Conservation (phyloP, 1,140 invertebrate genomes). For the Drosophila burlai region DNA sequence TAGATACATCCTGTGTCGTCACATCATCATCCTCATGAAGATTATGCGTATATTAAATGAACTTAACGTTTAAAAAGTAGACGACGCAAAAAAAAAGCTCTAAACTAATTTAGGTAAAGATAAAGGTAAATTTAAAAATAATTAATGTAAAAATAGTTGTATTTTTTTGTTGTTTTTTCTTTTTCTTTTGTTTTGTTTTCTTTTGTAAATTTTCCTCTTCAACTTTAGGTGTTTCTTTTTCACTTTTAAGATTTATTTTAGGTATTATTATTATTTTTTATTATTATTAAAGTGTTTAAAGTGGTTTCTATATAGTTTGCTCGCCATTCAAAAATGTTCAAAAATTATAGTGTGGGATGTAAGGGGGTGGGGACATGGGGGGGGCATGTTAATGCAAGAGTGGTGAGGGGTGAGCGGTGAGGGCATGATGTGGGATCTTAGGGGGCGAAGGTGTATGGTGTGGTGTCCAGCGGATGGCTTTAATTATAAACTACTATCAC, state of each 20-base stretch:
- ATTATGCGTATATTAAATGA: conserved; percentile 61
- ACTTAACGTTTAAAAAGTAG: conserved; percentile 71
- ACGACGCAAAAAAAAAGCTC: conserved; percentile 72
- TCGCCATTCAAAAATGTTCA: conserved; percentile 57
- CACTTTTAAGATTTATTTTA: conserved; percentile 31
- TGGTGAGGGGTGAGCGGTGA: not conserved
- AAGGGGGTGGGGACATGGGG: not conserved
- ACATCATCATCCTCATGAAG: conserved; percentile 46
- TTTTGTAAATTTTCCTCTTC: conserved; percentile 45
- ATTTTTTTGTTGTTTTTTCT: conserved; percentile 39
- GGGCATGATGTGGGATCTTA: no score
- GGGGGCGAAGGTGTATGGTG: not conserved
- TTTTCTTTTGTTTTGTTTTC: conserved; percentile 9
- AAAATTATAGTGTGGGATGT: conserved; percentile 23
- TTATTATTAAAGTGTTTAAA: conserved; percentile 25
- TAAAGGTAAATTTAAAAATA: conserved; percentile 70
- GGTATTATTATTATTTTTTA: conserved; percentile 20
- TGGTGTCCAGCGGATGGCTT: conserved; percentile 59
- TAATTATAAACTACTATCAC: conserved; percentile 85
- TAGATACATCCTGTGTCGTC: conserved; percentile 64
- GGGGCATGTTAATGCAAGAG: not conserved
- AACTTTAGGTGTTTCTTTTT: conserved; percentile 34
- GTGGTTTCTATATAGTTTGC: conserved; percentile 57
- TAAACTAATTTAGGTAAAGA: conserved; percentile 63
- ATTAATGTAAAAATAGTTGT: conserved; percentile 72